These are phyloP conservation scores for Eilema caniola DNA, from an alignment of 2,888 invertebrate species.

Conservation along the genomic window DNA sequence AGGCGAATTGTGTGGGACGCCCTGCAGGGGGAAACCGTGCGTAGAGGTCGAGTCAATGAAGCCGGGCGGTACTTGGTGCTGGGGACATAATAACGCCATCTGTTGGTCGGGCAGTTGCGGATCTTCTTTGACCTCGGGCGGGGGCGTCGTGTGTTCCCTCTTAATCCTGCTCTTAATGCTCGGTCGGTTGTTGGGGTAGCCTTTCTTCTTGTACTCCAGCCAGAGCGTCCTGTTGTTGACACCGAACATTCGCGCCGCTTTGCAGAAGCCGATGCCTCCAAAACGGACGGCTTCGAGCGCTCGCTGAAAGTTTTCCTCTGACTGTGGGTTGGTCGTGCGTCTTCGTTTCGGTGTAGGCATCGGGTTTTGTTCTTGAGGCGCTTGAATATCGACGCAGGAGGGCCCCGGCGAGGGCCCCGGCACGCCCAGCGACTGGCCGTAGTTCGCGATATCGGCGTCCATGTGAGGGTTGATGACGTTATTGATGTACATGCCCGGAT, in stretches of 20 bases:
- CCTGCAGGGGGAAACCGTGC: constrained; percentile 88
- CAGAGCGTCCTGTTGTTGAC: constrained; percentile 95
- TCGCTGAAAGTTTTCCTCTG: constrained; percentile 93
- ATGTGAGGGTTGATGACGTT: constrained; percentile 79
- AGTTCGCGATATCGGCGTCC: constrained; percentile 75
- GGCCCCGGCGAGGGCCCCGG: constrained; percentile 78
- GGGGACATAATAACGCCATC: constrained; percentile 88
- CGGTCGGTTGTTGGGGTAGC: constrained; percentile 93
- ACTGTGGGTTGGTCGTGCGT: constrained; percentile 92
- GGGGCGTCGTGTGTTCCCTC: constrained; percentile 89
- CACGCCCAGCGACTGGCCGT: constrained; percentile 68
- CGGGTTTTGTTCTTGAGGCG: constrained; percentile 61
- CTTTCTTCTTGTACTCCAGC: constrained; percentile 94
- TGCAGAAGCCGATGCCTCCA: constrained; percentile 95
- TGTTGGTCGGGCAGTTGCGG: constrained; percentile 68
- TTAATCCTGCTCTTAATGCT: constrained; percentile 93
- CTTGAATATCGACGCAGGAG: constrained; percentile 69
- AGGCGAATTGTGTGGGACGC: constrained; percentile 87
- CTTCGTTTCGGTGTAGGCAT: constrained; percentile 88
- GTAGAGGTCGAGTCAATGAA: constrained; percentile 91
- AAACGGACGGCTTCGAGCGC: constrained; percentile 94
- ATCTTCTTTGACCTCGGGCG: constrained; percentile 84
- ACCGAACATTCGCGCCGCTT: constrained; percentile 94
- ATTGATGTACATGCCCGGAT: constrained; percentile 87
- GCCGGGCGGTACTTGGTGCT: constrained; percentile 89